These are phyloP conservation scores for Daphoenositta chrysoptera DNA, from an alignment of 2,113 vertebrate genomes.

Conservation along the genomic window DNA sequence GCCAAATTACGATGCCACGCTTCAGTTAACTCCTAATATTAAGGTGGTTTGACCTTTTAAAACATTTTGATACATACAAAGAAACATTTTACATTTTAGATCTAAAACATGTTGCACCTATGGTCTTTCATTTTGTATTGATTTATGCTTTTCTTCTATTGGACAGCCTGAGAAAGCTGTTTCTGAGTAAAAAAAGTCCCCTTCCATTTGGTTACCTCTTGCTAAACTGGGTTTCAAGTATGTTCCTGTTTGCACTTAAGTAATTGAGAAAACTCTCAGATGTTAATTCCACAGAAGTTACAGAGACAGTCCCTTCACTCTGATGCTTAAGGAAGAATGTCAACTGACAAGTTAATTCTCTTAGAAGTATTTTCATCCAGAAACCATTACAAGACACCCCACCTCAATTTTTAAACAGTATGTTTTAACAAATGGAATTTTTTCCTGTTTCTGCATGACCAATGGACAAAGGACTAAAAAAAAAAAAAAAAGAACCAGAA, in stretches of 20 bases:
- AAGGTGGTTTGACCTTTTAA: background rate
- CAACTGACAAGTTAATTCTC: background rate
- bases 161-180: background rate
- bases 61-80: background rate
- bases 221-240: background rate
- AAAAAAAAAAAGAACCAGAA: too few relatives aligned
- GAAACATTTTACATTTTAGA: background rate
- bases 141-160: background rate
- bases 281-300: background rate
- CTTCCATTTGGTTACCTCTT: background rate
- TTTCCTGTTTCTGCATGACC: background rate
- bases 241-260: background rate
- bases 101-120: background rate
- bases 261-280: background rate
- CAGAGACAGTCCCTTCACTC: background rate
- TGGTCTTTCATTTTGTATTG: background rate
- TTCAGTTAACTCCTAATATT: background rate
- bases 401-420: background rate
- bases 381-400: background rate
- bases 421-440: background rate
- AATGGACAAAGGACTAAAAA: background rate
- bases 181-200: background rate
- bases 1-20: background rate
- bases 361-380: background rate
- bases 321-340: background rate